phyloP scores from a whole-genome alignment of 1,140 invertebrate genomes.

The Psilanteris sp. region DNA sequence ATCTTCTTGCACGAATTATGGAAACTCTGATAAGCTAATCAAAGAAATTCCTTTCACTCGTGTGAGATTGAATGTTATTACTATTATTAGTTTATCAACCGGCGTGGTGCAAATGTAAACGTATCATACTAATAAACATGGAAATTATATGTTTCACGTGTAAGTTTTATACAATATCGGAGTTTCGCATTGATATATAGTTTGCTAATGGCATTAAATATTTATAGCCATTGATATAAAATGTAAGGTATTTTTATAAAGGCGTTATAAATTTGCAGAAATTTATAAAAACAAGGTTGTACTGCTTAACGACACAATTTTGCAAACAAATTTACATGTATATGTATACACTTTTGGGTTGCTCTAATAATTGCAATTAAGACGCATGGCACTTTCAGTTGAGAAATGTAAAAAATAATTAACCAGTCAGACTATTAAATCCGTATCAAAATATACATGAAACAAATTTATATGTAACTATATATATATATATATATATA shows the following conservation, averaged over 20 bases:
- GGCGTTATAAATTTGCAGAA: neutral
- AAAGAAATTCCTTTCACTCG: slow-evolving; percentile 29
- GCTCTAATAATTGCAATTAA: no score
- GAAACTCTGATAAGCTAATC: slow-evolving; percentile 12
- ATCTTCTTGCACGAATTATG: slow-evolving; percentile 6
- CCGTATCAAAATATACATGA: no score
- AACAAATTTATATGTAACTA: no score
- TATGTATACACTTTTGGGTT: no score
- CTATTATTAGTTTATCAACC: slow-evolving; percentile 31
- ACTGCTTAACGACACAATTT: neutral
- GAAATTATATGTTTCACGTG: slow-evolving; percentile 12
- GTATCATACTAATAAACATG: slow-evolving; percentile 4
- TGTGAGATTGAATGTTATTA: slow-evolving; percentile 24
- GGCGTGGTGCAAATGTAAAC: slow-evolving; percentile 1
- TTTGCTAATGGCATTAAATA: neutral
- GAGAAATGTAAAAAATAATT: no score
- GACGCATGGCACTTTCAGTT: no score
- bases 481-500: no score
- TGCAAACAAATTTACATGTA: neutral
- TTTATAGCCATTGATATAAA: slow-evolving; percentile 6
- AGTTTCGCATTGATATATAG: neutral
- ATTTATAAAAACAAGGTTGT: neutral
- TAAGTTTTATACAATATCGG: slow-evolving; percentile 6
- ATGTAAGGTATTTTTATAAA: slow-evolving; percentile 9
- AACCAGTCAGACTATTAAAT: no score